Base-by-base conservation (phyloP, 2,888 invertebrate genomes). In the Clanis bilineata region DNA sequence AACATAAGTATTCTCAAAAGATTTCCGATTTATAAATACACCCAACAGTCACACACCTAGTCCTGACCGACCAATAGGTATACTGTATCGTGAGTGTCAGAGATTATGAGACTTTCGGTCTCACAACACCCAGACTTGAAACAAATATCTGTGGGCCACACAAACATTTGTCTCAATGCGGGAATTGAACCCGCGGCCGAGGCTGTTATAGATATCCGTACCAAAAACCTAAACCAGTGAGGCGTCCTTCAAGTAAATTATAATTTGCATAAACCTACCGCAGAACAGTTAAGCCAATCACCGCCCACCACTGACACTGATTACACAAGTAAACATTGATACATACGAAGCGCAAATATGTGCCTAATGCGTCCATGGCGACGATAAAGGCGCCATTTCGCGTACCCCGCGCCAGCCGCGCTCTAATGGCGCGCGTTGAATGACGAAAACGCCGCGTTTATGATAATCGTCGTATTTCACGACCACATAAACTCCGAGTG, bases 381-480 rank as follows among this genome's bases (percentile, higher is more conserved):
- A 62, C 66, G 62, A 67, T 72, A 69, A 71, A 69, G 64, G 63
- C 58, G 58, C 67, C 67, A 71, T 77, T 72, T 62, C 64, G 63
- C 68, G 65, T 62, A 64, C 67, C 66, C 70, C 72, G 69, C 69
- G 64, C 64, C 72, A 70, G 67, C 68, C 72, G 64, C 67, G 66
- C 74, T 72, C 75, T 81, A 79, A 83, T 80, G 81, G 82, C 73
- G 69, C 71, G 65, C 77, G 71, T 65, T 78, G 82, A 80, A 84
- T 85, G 85, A 82, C 82, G 84, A 83, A 85, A 87, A 82, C 76
- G 83, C 74, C 77, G 71, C 82, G 80, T 88, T 88, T 88, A 88
- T 86, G 88, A 85, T 86, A 87, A 88, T 87, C 82, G 79, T 73
- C 72, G 80, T 82, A 86, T 85, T 86, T 85, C 81, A 83, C 80